phyloP scores from a whole-genome alignment of 2,113 vertebrate species.

The Ictalurus furcatus region DNA sequence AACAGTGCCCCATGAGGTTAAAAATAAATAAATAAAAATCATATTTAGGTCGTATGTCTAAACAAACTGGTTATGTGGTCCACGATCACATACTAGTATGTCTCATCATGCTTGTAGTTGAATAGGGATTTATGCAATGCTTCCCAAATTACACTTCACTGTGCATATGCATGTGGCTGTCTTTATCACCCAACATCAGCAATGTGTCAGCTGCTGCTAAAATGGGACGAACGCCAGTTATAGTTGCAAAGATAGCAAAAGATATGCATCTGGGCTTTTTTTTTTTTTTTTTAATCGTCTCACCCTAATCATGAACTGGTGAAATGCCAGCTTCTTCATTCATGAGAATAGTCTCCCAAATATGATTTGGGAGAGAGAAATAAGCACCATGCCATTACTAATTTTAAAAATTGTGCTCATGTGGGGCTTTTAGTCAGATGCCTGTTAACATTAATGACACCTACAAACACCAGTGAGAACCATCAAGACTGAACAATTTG shows the following conservation, averaged over 20 bases:
- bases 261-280: neutral
- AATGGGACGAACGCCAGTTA: neutral
- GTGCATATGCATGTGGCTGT: neutral
- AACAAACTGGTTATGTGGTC: neutral
- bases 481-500: neutral
- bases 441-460: neutral
- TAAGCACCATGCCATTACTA: too few relatives aligned
- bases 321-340: neutral
- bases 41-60: neutral
- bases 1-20: neutral
- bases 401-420: neutral
- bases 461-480: neutral
- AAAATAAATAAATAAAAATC: neutral
- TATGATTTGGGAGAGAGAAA: neutral
- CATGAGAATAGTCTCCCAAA: neutral
- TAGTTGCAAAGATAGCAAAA: neutral
- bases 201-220: neutral
- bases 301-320: neutral
- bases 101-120: neutral
- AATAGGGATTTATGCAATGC: neutral
- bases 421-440: neutral
- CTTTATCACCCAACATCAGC: neutral
- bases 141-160: neutral
- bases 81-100: too few relatives aligned
- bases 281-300: neutral